phyloP scores from a whole-genome alignment of 1,140 invertebrate genomes.

The Macrobrachium nipponense region DNA sequence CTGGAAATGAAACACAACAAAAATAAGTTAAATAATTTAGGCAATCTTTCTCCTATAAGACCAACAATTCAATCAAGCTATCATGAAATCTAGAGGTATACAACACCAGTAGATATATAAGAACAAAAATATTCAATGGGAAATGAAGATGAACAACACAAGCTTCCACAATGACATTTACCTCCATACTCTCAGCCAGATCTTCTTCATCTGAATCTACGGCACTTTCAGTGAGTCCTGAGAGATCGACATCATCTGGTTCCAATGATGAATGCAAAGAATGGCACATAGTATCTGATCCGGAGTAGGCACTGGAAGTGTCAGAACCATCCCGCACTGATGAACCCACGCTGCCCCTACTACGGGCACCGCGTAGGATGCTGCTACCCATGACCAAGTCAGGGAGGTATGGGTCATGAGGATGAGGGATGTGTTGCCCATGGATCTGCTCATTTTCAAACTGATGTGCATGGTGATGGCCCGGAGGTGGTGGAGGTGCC shows the following conservation, averaged over 20 bases:
- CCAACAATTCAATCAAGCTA: too few species aligned
- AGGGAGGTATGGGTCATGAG: constrained; percentile 50
- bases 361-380: constrained; percentile 55
- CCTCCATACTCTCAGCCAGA: constrained; percentile 90
- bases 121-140: neutral
- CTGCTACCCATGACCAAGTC: constrained; percentile 46
- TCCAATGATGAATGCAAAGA: constrained; percentile 71
- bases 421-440: constrained; percentile 79
- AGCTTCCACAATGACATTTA: constrained; percentile 59
- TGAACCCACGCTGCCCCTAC: constrained; percentile 58
- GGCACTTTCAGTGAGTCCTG: constrained; percentile 91
- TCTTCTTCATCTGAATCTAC: constrained; percentile 97
- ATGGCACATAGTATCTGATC: constrained; percentile 88
- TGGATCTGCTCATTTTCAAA: constrained; percentile 64
- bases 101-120: too few species aligned
- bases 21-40: neutral
- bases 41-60: too few species aligned
- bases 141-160: neutral
- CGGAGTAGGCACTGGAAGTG: constrained; percentile 94
- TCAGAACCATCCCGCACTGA: constrained; percentile 75
- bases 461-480: constrained; percentile 49
- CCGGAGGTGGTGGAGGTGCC: constrained; percentile 37
- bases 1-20: constrained; percentile 69
- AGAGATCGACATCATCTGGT: constrained; percentile 90
- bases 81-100: too few species aligned